Evolutionary conservation across 1,140 invertebrate species (phyloP).

Genomic region (Dysdera silvatica): DNA sequence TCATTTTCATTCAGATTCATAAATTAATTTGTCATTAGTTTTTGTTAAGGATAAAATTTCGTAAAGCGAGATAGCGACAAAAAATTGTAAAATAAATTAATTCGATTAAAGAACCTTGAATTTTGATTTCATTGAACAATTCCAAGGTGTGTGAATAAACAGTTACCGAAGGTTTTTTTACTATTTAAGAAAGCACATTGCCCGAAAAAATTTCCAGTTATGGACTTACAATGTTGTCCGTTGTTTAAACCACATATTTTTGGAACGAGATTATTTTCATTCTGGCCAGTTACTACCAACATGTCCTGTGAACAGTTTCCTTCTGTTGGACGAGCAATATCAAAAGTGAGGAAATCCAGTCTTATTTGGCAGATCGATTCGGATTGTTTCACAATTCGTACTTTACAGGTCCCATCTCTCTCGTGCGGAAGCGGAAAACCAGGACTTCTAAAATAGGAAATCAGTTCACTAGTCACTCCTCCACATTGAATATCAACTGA

Average conservation of each 20-base stretch:
- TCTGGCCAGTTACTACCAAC: constrained; percentile 58
- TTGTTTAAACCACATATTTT: constrained; percentile 69
- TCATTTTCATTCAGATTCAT: too few relatives aligned
- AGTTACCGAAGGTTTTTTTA: not conserved
- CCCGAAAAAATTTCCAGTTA: not conserved
- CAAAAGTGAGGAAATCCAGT: constrained; percentile 64
- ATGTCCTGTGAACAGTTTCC: constrained; percentile 63
- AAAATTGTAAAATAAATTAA: too few relatives aligned
- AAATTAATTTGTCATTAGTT: too few relatives aligned
- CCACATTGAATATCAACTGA: constrained; percentile 33
- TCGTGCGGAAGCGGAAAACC: constrained; percentile 29
- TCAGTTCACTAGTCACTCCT: constrained; percentile 15
- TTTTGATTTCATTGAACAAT: not conserved
- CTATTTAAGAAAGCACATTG: not conserved
- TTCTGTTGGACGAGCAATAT: constrained; percentile 51
- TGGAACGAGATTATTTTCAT: constrained; percentile 59
- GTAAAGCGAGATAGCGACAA: too few relatives aligned
- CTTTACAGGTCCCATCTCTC: constrained; percentile 28
- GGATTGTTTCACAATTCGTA: constrained; percentile 28
- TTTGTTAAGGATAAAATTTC: too few relatives aligned
- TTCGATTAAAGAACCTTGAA: too few relatives aligned
- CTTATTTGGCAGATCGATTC: constrained; percentile 62
- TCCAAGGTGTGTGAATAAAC: not conserved
- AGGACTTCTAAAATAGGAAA: constrained; percentile 34
- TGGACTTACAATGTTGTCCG: constrained; percentile 68